Percentiles rank a stretch among this genome's conserved stretches.
phyloP scores from a whole-genome alignment of 2,888 invertebrate genomes.

The Drosophila mimetica region DNA sequence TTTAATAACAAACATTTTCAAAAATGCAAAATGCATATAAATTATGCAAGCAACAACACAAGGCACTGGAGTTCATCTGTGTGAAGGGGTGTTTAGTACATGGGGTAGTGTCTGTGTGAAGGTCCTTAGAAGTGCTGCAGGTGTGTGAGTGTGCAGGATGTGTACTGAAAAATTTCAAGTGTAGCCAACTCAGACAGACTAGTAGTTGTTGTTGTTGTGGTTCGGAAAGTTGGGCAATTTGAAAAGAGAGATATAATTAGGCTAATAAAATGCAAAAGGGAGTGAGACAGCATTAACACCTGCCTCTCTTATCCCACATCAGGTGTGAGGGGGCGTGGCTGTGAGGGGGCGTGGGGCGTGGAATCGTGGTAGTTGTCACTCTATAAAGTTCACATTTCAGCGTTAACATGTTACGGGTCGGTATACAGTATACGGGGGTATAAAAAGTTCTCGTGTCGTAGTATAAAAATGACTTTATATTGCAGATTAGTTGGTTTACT shows the following conservation, averaged over 20 bases:
- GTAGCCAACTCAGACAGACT: slow-evolving; percentile 49
- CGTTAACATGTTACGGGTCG: slow-evolving; percentile 33
- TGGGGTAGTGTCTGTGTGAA: slow-evolving; percentile 9
- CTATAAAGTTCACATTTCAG: slow-evolving; percentile 34
- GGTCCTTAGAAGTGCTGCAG: slow-evolving; percentile 48
- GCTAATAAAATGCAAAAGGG: slow-evolving; percentile 46
- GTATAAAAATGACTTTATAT: slow-evolving; percentile 55
- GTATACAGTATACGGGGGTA: not conserved
- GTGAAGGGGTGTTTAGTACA: slow-evolving; percentile 12
- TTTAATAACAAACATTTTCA: slow-evolving; percentile 56
- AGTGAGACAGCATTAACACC: slow-evolving; percentile 41
- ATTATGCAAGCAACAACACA: slow-evolving; percentile 62
- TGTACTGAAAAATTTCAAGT: slow-evolving; percentile 60
- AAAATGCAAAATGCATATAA: slow-evolving; percentile 59
- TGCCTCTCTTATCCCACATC: slow-evolving; percentile 50
- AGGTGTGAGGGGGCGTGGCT: slow-evolving; percentile 37
- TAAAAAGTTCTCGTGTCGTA: slow-evolving; percentile 39
- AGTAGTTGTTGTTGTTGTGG: slow-evolving; percentile 24
- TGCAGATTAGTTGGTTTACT: slow-evolving; percentile 38
- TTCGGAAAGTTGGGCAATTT: slow-evolving; percentile 43
- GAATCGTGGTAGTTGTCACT: slow-evolving; percentile 35
- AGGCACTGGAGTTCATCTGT: slow-evolving; percentile 34
- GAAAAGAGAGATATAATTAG: slow-evolving; percentile 47
- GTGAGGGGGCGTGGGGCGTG: slow-evolving; percentile 2
- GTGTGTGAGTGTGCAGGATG: slow-evolving; percentile 58